Conservation (phyloP, 2,797 vertebrate species). For the Chaenodraco wilsoni region DNA sequence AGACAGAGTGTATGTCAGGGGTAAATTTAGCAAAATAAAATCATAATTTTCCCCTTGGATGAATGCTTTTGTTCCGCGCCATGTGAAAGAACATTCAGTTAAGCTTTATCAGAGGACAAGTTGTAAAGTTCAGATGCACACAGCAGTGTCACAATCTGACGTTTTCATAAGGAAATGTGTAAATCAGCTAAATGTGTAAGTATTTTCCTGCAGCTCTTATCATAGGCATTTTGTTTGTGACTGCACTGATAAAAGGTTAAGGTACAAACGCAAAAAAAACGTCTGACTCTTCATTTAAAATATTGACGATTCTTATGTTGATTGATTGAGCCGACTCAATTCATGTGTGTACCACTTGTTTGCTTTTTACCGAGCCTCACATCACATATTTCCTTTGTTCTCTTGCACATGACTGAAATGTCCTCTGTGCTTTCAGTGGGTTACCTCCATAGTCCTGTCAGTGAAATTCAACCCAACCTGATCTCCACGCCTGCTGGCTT, state of each 20-base stretch:
- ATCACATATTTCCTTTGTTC: slow-evolving; percentile 6
- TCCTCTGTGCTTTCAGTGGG: slow-evolving; percentile 21
- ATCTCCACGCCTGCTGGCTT: slow-evolving; percentile 50
- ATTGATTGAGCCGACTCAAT: background rate
- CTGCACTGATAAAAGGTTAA: background rate
- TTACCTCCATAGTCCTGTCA: slow-evolving; percentile 28
- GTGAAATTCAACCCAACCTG: slow-evolving; percentile 45
- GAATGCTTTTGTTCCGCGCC: slow-evolving; percentile 30
- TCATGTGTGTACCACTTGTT: background rate
- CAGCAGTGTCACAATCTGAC: slow-evolving; percentile 6
- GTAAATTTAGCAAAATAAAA: slow-evolving; percentile 34
- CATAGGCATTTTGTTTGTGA: background rate
- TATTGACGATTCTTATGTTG: background rate
- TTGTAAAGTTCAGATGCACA: slow-evolving; percentile 11
- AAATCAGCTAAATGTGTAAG: background rate
- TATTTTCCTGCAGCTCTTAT: slow-evolving; percentile 2
- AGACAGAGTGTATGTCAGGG: slow-evolving; percentile 21
- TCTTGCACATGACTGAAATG: slow-evolving; percentile 4
- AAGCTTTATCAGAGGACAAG: slow-evolving; percentile 37
- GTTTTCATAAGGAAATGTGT: background rate
- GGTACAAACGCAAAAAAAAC: background rate
- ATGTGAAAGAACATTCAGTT: slow-evolving; percentile 58
- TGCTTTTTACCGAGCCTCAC: background rate
- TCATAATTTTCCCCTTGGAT: slow-evolving; percentile 42
- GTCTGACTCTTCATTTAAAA: background rate